Conservation (phyloP, 2,797 vertebrate genomes). For the Tiaroga cobitis region DNA sequence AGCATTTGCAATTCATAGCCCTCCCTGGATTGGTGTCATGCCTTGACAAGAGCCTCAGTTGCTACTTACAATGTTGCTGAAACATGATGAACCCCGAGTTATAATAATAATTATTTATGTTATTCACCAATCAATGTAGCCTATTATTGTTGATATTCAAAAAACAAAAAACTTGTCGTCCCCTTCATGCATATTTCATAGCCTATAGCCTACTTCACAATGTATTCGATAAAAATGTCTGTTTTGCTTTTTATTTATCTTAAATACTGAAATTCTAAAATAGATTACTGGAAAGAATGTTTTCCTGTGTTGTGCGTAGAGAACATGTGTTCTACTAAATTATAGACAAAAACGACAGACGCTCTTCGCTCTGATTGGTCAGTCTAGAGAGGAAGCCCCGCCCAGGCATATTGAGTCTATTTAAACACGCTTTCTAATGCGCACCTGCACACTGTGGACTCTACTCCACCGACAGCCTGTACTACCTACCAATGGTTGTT, state of each 20-base stretch:
- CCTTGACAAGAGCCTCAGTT: constrained; percentile 9
- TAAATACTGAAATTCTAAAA: neutral
- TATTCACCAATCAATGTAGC: neutral
- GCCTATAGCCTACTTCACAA: neutral
- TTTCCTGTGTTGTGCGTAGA: neutral
- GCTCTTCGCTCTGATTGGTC: constrained; percentile 51
- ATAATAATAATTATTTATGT: neutral
- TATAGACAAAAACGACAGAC: neutral
- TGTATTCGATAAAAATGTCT: neutral
- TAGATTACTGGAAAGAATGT: neutral
- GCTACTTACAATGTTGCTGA: neutral
- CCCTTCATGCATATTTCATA: neutral
- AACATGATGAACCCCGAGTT: neutral
- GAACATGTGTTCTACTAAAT: neutral
- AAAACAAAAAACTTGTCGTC: too few species aligned
- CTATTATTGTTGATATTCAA: neutral
- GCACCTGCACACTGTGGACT: neutral
- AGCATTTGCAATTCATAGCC: constrained; percentile 41
- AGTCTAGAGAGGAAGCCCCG: neutral
- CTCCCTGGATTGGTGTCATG: constrained; percentile 2
- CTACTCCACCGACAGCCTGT: too few species aligned
- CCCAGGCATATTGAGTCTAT: constrained; percentile 10
- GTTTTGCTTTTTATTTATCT: neutral
- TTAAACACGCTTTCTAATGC: constrained; percentile 5
- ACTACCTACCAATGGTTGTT: constrained; percentile 66